Base-by-base conservation (phyloP, 2,113 vertebrate species). In the Monopterus albus region DNA sequence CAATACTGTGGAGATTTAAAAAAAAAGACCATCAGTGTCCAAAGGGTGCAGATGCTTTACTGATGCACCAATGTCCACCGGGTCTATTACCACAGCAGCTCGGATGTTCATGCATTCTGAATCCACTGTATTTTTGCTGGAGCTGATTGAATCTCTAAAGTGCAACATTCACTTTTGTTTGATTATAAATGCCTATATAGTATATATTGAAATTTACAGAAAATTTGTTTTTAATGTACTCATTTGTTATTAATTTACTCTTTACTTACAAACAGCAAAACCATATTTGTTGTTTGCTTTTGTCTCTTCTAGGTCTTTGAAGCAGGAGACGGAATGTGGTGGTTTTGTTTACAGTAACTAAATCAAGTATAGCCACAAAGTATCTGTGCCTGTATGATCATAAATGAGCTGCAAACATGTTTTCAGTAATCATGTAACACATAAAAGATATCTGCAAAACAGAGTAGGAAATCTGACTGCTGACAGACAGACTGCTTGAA, bases 1-100 rank as follows among this genome's bases (percentile, higher is more conserved):
- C 23, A 28, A 79, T 79, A 86, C 88, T 89, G 91, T 91, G 88
- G 71, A 79, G 60, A n/a, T n/a, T n/a, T n/a, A n/a, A n/a, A n/a
- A n/a, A n/a, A n/a, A n/a, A n/a, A n/a, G n/a, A 31, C 29, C 1
- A 7, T 31, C 1, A 31, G 8, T 31, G 8, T 31, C 8, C 8
- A 31, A 5, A 6, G 29, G 29, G 5, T 31, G 29, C 29, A 31
- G 2, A 31, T 31, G 5, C 8, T 7, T 7, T 31, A 7, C 29
- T 31, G 29, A 7, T 31, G 29, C 29, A 31, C 29, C 2, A 7
- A 18, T 61, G 38, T 61, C 28, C 46, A 43, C 56, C 50, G 39
- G 38, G 12, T 26, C 31, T 15, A 13, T 72, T 15, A 29, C 42
- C 3, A 1, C 60, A 73, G 43, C 3, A 4, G 33, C 28, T 15